Evolutionary conservation across 2,888 invertebrate genomes (phyloP), one percentile per base, ranked within the genome.

Genomic region (Agriotes lineatus): DNA sequence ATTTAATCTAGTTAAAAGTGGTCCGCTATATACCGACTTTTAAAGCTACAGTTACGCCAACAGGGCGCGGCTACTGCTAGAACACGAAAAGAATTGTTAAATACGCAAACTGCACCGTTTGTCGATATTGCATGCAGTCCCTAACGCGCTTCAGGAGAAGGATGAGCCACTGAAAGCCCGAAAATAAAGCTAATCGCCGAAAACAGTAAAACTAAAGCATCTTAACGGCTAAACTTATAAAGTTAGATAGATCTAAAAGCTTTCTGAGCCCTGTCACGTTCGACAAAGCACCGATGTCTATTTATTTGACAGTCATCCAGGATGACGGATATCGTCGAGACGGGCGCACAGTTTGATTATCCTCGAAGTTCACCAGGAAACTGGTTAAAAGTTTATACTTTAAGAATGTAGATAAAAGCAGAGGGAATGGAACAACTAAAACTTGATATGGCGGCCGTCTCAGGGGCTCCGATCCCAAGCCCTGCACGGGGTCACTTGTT

Each of bases 241-340:
- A 70, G 70, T 70, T 70, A 58, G 70, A 70, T 62, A 70, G 70
- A 70, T 70, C 63, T 70, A 67, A 67, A 69, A 72, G 72, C 69
- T 72, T 72, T 69, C 61, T 69, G 67, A 67, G 67, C 52, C 65
- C 66, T 68, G 67, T 71, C 69, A 69, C 42, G 63, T 69, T 66
- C 72, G 63, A 69, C 69, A 66, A 67, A 67, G 68, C 68, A 58
- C 45, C 58, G 65, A 61, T 62, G 70, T 70, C 67, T 67, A 56
- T 67, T 70, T 67, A 60, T 68, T 70, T 70, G 68, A 72, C 69
- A 70, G 63, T 72, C 66, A 72, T 72, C 52, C 60, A 65, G 37
- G 35, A 60, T 70, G 72, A 66, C 70, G 70, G 72, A 70, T 70
- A 66, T 70, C 59, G 68, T 68, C 52, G 63, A 48, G 58, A 67